phyloP scores from a whole-genome alignment of 2,888 invertebrate genomes.

The Hirtodrosophila histrioides region DNA sequence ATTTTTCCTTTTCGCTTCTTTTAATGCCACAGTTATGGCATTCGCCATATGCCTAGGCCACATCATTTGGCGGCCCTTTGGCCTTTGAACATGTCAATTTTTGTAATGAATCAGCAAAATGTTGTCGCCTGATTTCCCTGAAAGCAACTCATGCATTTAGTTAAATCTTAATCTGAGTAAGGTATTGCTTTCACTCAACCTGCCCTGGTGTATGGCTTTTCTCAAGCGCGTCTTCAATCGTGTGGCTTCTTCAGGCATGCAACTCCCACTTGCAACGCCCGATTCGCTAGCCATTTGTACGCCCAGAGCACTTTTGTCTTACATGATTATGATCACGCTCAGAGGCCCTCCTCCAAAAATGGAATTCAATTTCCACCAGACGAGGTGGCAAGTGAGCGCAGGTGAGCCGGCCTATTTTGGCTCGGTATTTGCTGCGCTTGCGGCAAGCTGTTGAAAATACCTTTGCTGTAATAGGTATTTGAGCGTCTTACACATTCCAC shows the following conservation, averaged over 20 bases:
- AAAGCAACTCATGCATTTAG: background rate
- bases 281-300: too few relatives aligned
- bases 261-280: too few relatives aligned
- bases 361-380: slow-evolving; percentile 49
- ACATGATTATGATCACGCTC: slow-evolving; percentile 13
- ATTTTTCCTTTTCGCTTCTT: slow-evolving; percentile 27
- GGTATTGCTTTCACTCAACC: too few relatives aligned
- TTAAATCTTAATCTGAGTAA: background rate
- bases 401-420: slow-evolving; percentile 40
- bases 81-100: slow-evolving; percentile 57
- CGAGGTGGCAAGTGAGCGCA: slow-evolving; percentile 11
- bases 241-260: too few relatives aligned
- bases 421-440: slow-evolving; percentile 51
- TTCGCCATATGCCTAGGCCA: slow-evolving; percentile 38
- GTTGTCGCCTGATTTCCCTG: slow-evolving; percentile 2
- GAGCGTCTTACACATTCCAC: slow-evolving; percentile 42
- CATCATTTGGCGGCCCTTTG: slow-evolving; percentile 12
- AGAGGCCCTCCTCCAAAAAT: slow-evolving; percentile 40
- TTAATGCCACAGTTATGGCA: slow-evolving; percentile 30
- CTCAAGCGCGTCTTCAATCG: too few relatives aligned
- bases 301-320: background rate
- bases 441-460: slow-evolving; percentile 66
- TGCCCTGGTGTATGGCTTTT: too few relatives aligned
- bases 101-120: slow-evolving; percentile 63
- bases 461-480: slow-evolving; percentile 58